These are phyloP conservation scores for Morus bassanus DNA, from an alignment of 2,797 vertebrate species.

Conservation along the genomic window DNA sequence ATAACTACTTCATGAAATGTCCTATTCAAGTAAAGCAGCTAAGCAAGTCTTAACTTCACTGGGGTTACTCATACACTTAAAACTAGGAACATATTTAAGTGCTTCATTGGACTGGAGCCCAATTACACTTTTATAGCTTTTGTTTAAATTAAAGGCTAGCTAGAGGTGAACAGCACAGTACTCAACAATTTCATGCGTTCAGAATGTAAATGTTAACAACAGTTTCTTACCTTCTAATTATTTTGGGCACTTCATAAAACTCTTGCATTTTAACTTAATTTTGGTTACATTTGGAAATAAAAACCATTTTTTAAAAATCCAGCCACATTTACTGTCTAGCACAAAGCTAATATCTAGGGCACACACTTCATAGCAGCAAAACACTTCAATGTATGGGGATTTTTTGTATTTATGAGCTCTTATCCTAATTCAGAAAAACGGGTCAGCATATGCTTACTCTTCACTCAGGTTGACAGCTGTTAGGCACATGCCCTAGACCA, in stretches of 20 bases:
- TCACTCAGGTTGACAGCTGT: neutral
- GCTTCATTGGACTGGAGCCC: slow-evolving; percentile 39
- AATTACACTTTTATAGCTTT: slow-evolving; percentile 45
- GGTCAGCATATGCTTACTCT: neutral
- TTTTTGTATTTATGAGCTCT: neutral
- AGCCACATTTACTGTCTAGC: neutral
- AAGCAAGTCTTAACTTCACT: neutral
- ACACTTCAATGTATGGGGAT: neutral
- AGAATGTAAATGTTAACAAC: slow-evolving; percentile 32
- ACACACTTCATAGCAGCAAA: neutral
- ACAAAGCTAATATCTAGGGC: neutral
- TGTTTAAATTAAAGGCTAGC: slow-evolving; percentile 58
- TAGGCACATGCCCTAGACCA: neutral
- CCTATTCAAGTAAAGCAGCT: neutral
- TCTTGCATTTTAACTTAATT: neutral
- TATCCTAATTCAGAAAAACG: neutral
- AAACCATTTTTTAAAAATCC: neutral
- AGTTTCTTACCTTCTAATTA: slow-evolving; percentile 17
- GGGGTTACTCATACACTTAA: slow-evolving; percentile 20
- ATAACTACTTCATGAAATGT: neutral
- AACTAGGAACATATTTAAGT: slow-evolving; percentile 31
- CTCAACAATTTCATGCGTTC: neutral
- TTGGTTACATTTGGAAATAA: neutral
- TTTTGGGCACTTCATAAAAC: neutral
- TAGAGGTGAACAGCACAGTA: slow-evolving; percentile 25